These are phyloP conservation scores for Cepaea hortensis DNA, from an alignment of 2,888 invertebrate genomes.

Conservation along the genomic window DNA sequence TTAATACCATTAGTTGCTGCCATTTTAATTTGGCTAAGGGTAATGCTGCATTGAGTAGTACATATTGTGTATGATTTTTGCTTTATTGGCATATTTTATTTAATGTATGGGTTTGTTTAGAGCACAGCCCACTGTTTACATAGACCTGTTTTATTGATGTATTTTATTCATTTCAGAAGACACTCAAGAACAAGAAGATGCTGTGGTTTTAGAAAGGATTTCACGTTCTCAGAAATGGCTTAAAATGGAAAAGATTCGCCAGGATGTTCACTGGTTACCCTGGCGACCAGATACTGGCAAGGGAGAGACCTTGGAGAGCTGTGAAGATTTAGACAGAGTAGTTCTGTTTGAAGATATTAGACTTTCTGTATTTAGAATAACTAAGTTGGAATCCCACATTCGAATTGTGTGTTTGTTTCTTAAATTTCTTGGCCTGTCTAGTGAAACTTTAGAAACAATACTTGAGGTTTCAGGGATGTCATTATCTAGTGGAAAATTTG, in stretches of 20 bases:
- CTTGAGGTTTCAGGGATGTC: slow-evolving; percentile 14
- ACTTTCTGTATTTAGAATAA: slow-evolving; percentile 63
- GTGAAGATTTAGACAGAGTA: slow-evolving; percentile 76
- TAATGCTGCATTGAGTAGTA: too few species aligned
- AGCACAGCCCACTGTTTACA: too few species aligned
- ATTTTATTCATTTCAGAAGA: slow-evolving; percentile 49
- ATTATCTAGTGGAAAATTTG: slow-evolving; percentile 25
- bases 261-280: slow-evolving; percentile 74
- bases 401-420: slow-evolving; percentile 48
- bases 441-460: slow-evolving; percentile 18
- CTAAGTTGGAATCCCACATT: slow-evolving; percentile 48
- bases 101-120: too few species aligned
- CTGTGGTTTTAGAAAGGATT: slow-evolving; percentile 56
- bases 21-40: too few species aligned
- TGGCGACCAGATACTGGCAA: slow-evolving; percentile 70
- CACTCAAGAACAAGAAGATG: slow-evolving; percentile 62
- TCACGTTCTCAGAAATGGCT: slow-evolving; percentile 70
- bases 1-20: too few species aligned
- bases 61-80: too few species aligned
- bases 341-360: slow-evolving; percentile 75
- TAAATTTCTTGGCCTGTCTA: slow-evolving; percentile 49
- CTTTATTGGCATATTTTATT: too few species aligned
- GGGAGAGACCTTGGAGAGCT: slow-evolving; percentile 72
- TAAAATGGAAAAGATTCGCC: slow-evolving; percentile 72
- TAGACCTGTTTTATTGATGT: too few species aligned